Conservation (phyloP, 2,113 vertebrate genomes). For the Cairina moschata region DNA sequence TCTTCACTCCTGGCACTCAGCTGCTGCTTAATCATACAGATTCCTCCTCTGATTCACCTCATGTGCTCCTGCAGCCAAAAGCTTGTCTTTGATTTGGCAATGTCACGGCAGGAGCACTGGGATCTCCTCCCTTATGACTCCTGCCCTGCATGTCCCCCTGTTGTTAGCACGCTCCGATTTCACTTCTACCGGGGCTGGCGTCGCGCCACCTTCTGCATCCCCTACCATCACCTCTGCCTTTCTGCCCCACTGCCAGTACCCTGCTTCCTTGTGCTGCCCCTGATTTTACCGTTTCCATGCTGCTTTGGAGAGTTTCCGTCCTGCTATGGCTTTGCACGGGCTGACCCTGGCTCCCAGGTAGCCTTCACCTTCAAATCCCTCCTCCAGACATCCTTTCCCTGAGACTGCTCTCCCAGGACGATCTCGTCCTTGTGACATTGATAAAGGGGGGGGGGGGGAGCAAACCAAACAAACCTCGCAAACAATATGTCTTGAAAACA, state of each 20-base stretch:
- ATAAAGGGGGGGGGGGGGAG: neutral
- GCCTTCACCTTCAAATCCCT: neutral
- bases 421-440: constrained; percentile 16
- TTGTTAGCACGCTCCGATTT: neutral
- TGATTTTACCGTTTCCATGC: neutral
- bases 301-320: neutral
- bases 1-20: constrained; percentile 51
- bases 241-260: neutral
- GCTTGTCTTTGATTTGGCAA: constrained; percentile 6
- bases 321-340: neutral
- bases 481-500: neutral
- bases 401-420: neutral
- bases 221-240: neutral
- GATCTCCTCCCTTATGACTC: neutral
- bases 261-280: neutral
- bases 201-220: accelerated
- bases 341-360: neutral
- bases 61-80: neutral
- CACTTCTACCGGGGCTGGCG: neutral
- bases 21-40: constrained; percentile 53
- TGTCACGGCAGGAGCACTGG: neutral
- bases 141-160: neutral
- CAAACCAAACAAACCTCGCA: neutral
- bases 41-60: constrained; percentile 38
- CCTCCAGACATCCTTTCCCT: neutral